A percentile compares a stretch with the other conserved stretches of the same genome.
phyloP scores from a whole-genome alignment of 2,797 vertebrate species.

The Malacoctenus gilli region DNA sequence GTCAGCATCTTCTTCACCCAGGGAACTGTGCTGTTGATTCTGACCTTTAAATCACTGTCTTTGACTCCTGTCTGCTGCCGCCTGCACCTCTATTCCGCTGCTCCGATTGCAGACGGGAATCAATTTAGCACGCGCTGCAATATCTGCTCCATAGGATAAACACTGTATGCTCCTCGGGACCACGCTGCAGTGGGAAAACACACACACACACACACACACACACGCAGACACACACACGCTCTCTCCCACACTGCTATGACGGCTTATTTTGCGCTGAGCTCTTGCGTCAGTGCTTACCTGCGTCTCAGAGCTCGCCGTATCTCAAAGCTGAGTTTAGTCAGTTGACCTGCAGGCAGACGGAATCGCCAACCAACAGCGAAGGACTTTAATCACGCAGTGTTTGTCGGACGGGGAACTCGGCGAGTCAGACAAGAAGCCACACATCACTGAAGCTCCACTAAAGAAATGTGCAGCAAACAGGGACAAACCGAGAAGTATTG shows the following conservation, averaged over 20 bases:
- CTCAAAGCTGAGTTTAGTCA: conserved; percentile 6
- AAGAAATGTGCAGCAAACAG: no score
- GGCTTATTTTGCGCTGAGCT: conserved; percentile 17
- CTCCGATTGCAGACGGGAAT: conserved; percentile 63
- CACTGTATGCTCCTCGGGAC: conserved; percentile 25
- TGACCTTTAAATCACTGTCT: conserved; percentile 76
- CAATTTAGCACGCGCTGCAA: conserved; percentile 60
- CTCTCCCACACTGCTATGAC: no score
- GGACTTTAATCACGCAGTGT: no score
- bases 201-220: not conserved
- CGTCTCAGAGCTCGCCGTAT: conserved; percentile 12
- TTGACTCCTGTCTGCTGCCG: conserved; percentile 54
- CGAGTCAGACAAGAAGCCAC: no score
- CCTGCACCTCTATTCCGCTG: conserved; percentile 56
- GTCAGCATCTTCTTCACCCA: conserved; percentile 63
- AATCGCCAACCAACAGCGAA: no score
- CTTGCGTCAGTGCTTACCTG: conserved; percentile 22
- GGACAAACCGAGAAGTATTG: no score
- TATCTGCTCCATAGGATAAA: conserved; percentile 63
- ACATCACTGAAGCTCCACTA: no score
- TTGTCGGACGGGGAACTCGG: no score
- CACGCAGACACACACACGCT: conserved; percentile 3
- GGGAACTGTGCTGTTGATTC: conserved; percentile 58
- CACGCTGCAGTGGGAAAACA: conserved; percentile 12
- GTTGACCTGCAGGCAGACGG: no score